Evolutionary conservation across 2,888 invertebrate genomes (phyloP), one percentile per base, ranked within the genome.

Genomic region (Andricus quercusramuli): DNA sequence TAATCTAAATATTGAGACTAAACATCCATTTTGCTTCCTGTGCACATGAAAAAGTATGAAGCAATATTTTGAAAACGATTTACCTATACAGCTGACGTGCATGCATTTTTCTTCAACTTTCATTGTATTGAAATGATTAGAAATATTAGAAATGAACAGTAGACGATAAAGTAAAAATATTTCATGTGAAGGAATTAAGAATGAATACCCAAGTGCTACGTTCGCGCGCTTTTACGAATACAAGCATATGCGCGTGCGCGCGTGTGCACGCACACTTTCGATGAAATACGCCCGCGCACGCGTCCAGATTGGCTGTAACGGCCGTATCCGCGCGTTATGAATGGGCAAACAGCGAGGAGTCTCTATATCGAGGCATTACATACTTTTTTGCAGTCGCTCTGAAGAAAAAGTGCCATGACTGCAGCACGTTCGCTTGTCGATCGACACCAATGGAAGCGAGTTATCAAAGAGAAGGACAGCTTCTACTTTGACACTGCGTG

Each of bases 271-370:
- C 65, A 51, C 78, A 64, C 64, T 78, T 78, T 78, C 65, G 66
- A 25, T 37, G 17, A 77, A 70, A 70, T 78, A 85, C 85, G 83
- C 85, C 83, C 86, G 84, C 86, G 85, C 87, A 85, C 85, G 85
- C 83, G 84, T 83, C 82, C 83, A 83, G 84, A 85, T 85, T 85
- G 83, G 82, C 83, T 78, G 77, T 85, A 84, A 84, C 86, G 85
- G 86, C 84, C 83, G 82, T 62, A 62, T 62, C 22, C 83, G 83
- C 79, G 83, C 82, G 81, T 80, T 80, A 80, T 82, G 83, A 78
- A 79, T 82, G 70, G 67, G 81, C 76, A 37, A 66, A 78, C 51
- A 79, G 82, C 82, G 83, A 83, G 82, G 82, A 82, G 80, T 78
- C 83, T 79, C 83, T 80, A 80, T 80, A 32, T 56, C 67, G 68